phyloP scores from a whole-genome alignment of 2,888 invertebrate genomes.

The Lasioglossum villosulum region DNA sequence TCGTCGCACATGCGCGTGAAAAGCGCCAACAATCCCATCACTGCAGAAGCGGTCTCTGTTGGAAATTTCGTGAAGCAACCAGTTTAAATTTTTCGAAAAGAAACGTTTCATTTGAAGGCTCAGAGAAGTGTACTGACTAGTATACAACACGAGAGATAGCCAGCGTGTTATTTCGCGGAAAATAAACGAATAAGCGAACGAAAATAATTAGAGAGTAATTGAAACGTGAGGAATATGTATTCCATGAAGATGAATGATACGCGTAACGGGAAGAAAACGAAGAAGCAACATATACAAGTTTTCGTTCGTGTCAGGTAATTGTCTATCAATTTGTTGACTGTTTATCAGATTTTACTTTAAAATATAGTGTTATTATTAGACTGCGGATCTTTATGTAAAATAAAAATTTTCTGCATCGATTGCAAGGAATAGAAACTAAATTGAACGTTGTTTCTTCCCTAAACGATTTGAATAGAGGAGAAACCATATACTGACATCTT shows the following conservation, averaged over 20 bases:
- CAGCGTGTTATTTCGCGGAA: not conserved
- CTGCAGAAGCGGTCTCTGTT: slow-evolving; percentile 31
- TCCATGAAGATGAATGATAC: slow-evolving; percentile 72
- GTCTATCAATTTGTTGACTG: slow-evolving; percentile 1
- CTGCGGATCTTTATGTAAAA: too few species aligned
- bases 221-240: not conserved
- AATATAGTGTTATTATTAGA: not conserved
- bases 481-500: too few species aligned
- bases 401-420: too few species aligned
- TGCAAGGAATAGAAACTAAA: too few species aligned
- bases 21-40: too few species aligned
- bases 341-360: not conserved
- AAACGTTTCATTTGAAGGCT: slow-evolving; percentile 23
- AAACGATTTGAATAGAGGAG: too few species aligned
- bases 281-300: slow-evolving; percentile 94
- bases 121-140: too few species aligned
- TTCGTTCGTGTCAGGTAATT: slow-evolving; percentile 93
- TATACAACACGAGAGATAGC: slow-evolving; percentile 16
- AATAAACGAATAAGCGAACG: not conserved
- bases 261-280: slow-evolving; percentile 84
- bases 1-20: too few species aligned
- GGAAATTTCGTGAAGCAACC: not conserved
- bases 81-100: slow-evolving; percentile 39
- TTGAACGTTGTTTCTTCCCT: too few species aligned
- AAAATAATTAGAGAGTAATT: not conserved